A percentile compares a stretch with the other conserved stretches of the same genome.
Conservation (phyloP, 2,797 vertebrate genomes). For the Antrozous pallidus region DNA sequence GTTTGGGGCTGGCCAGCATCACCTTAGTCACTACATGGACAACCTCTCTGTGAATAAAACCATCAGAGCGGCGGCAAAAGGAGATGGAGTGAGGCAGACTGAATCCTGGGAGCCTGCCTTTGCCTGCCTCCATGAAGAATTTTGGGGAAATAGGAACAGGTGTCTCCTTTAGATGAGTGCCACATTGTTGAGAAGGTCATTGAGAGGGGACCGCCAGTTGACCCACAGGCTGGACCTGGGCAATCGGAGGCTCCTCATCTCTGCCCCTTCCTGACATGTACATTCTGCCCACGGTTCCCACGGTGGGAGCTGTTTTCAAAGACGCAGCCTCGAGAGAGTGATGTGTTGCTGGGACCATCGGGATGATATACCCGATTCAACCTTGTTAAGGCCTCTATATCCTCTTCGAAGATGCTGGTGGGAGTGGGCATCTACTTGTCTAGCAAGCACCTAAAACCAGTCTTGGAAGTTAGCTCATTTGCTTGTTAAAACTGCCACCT, state of each 20-base stretch:
- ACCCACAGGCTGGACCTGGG: not conserved
- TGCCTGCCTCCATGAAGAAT: not conserved
- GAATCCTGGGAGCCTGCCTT: not conserved
- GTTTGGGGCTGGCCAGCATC: not conserved
- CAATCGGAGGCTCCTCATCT: not conserved
- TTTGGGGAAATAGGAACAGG: not conserved
- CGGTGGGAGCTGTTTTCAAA: not conserved
- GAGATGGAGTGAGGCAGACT: not conserved
- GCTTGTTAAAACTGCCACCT: not conserved
- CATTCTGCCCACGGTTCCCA: not conserved
- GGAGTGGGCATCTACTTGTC: not conserved
- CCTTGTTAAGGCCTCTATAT: not conserved
- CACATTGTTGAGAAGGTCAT: not conserved
- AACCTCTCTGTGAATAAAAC: not conserved
- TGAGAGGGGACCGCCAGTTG: not conserved
- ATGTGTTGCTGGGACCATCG: not conserved
- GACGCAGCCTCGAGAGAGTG: not conserved
- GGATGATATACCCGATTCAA: not conserved
- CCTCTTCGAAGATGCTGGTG: not conserved
- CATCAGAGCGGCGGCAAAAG: not conserved
- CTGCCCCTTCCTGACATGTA: not conserved
- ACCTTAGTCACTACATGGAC: not conserved
- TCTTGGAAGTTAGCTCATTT: not conserved
- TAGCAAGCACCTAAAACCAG: not conserved
- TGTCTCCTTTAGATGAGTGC: not conserved